Base-by-base conservation (phyloP, 1,140 invertebrate species). In the Magallana ariakensis region DNA sequence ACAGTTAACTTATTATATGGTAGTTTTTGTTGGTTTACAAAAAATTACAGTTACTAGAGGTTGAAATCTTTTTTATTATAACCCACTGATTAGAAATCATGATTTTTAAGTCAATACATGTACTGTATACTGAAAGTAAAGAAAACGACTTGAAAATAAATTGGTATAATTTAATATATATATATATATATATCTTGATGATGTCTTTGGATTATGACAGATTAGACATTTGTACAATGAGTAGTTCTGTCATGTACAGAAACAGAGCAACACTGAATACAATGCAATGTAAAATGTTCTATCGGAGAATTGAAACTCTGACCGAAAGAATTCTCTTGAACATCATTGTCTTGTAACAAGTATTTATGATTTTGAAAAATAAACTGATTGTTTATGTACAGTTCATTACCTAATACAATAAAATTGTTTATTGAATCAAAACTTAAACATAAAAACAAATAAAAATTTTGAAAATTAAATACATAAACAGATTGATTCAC, bases 131-230 rank as follows among this genome's bases (percentile, higher is more conserved):
- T 62, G 6, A n/a, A 62, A n/a, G 58, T 19, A 13, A 62, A 19
- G 15, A 62, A 7, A 62, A 62, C 58, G 19, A 4, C 19, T 62
- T 8, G 8, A 26, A 26, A 70, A 46, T 70, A 70, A 9, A 70
- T 9, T 26, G 22, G 33, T 9, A 70, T 70, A 4, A 70, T 70
- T 70, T 70, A 33, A 70, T n/a, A 60, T 70, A 70, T 70, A 70
- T 70, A n/a, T 70, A 26, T 70, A 70, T 70, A 33, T 33, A 33
- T 33, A 33, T 33, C 33, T 33, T 62, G 16, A 62, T 62, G 19
- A 16, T 15, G 19, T 62, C 58, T 62, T 70, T 70, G 66, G 66
- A 70, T 70, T 70, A 26, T 70, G 19, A 70, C 22, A 70, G 66
- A 70, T 70, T 11, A 26, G 9, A 33, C 33, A 33, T 33, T 33